Evolutionary conservation across 1,140 invertebrate species (phyloP).

Genomic region (Drosophila busckii): DNA sequence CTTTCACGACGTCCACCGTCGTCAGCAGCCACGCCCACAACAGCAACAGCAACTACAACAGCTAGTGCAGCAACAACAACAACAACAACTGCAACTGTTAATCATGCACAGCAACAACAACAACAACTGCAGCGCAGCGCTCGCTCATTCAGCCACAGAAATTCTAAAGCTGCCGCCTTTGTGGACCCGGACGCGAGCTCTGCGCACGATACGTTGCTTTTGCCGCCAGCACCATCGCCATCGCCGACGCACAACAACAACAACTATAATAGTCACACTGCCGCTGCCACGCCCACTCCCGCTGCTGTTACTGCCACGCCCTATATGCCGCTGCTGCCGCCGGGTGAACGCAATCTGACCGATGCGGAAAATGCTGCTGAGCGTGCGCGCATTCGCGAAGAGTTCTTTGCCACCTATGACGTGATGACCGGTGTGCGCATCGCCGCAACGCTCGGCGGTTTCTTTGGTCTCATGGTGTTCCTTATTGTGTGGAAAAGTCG

Average conservation of each 20-base stretch:
- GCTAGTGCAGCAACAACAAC: conserved; percentile 16
- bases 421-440: conserved; percentile 94
- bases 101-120: conserved; percentile 14
- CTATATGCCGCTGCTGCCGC: conserved; percentile 56
- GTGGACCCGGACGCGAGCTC: conserved; percentile 44
- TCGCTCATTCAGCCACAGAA: conserved; percentile 32
- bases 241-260: conserved; percentile 46
- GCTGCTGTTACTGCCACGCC: conserved; percentile 46
- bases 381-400: conserved; percentile 84
- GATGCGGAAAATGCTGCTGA: conserved; percentile 57
- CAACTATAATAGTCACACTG: conserved; percentile 37
- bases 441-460: conserved; percentile 91
- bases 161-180: conserved; percentile 29
- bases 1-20: conserved; percentile 78
- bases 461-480: conserved; percentile 92
- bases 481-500: conserved; percentile 92
- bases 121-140: conserved; percentile 28
- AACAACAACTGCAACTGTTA: conserved; percentile 9
- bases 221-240: conserved; percentile 47
- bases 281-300: conserved; percentile 30
- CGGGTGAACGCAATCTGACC: conserved; percentile 63
- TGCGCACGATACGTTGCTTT: conserved; percentile 21
- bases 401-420: conserved; percentile 94
- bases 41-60: conserved; percentile 38
- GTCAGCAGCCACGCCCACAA: conserved; percentile 70